Percentiles rank a stretch among this genome's conserved stretches.
Evolutionary conservation across 2,888 invertebrate genomes (phyloP).

Genomic region (Diplazon laetatorius): DNA sequence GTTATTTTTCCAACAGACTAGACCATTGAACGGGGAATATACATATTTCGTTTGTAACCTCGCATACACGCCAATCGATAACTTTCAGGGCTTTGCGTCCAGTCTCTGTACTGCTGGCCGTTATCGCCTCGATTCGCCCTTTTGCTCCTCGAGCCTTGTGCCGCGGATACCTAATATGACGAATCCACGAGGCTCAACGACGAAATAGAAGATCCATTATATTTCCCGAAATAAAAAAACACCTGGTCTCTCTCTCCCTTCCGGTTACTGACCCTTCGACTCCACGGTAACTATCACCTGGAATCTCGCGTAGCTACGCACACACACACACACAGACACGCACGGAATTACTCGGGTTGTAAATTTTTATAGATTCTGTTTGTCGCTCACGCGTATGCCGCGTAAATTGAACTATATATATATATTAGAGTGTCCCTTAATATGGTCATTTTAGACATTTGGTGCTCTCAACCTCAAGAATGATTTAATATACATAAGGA

Average conservation of each 20-base stretch:
- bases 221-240: slow-evolving; percentile 32
- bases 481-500: no score
- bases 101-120: slow-evolving; percentile 7
- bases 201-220: slow-evolving; percentile 38
- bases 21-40: slow-evolving; percentile 55
- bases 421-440: no score
- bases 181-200: not conserved
- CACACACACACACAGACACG: no score
- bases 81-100: slow-evolving; percentile 37
- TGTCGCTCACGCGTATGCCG: no score
- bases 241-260: slow-evolving; percentile 40
- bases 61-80: slow-evolving; percentile 60
- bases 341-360: slow-evolving; percentile 12
- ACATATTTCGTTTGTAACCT: slow-evolving; percentile 47
- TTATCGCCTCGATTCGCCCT: slow-evolving; percentile 14
- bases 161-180: no score
- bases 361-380: slow-evolving; percentile 13
- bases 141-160: not conserved
- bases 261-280: slow-evolving; percentile 61
- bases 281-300: slow-evolving; percentile 57
- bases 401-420: not conserved
- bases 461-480: no score
- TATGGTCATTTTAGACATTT: no score
- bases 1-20: slow-evolving; percentile 64
- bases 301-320: slow-evolving; percentile 39